Evolutionary conservation across 2,888 invertebrate genomes (phyloP).

Genomic region (Megaustenia siamemsis): DNA sequence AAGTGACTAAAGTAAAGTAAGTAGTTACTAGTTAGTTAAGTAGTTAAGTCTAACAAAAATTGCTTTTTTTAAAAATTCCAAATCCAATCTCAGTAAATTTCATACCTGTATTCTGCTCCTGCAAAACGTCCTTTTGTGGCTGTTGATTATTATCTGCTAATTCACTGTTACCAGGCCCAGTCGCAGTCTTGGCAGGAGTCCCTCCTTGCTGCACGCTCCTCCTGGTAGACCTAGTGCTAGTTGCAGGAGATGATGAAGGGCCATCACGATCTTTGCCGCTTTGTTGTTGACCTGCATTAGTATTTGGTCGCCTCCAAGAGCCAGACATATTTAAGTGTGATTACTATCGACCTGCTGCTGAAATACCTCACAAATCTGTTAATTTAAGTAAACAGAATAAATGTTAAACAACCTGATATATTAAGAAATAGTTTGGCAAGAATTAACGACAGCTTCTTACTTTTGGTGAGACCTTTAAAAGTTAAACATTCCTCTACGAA

Average conservation of each 20-base stretch:
- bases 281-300: background rate
- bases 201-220: background rate
- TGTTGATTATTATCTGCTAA: background rate
- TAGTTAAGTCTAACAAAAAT: too few species aligned
- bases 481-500: too few species aligned
- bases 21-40: too few species aligned
- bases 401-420: background rate
- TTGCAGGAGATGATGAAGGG: too few species aligned
- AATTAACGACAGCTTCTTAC: background rate
- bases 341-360: too few species aligned
- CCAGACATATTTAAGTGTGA: background rate
- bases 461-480: background rate
- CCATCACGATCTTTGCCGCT: conserved; percentile 15
- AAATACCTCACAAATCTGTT: background rate
- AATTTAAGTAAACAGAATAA: background rate
- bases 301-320: background rate
- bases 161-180: background rate
- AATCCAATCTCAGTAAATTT: too few species aligned
- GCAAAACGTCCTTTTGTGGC: background rate
- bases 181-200: background rate
- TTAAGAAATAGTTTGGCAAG: background rate
- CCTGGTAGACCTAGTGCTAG: background rate
- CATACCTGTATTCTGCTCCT: background rate
- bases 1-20: too few species aligned
- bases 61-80: too few species aligned